Conservation (phyloP, 1,140 invertebrate species). For the Drosophila ananassae region DNA sequence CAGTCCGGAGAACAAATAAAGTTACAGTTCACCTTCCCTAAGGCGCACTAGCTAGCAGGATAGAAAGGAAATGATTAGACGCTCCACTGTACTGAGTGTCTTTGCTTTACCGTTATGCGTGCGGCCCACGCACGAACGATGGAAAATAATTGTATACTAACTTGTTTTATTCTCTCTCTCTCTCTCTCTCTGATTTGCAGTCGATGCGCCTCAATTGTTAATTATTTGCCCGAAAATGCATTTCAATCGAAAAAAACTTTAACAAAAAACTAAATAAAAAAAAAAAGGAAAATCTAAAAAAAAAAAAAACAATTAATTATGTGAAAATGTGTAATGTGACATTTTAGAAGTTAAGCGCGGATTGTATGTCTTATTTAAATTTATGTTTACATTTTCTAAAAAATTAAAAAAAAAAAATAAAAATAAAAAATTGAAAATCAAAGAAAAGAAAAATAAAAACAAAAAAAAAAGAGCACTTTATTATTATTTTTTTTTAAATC, state of each 20-base stretch:
- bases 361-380: constrained; percentile 77
- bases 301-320: constrained; percentile 43
- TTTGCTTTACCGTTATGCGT: too few species aligned
- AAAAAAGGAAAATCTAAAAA: constrained; percentile 19
- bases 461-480: constrained; percentile 13
- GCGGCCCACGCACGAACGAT: neutral
- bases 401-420: constrained; percentile 12
- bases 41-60: neutral
- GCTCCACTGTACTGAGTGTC: constrained; percentile 1
- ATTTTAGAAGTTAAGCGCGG: constrained; percentile 67
- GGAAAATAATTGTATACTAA: constrained; percentile 31
- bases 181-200: constrained; percentile 33
- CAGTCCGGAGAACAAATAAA: constrained; percentile 33
- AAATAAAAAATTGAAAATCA: constrained; percentile 27
- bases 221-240: constrained; percentile 62
- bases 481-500: neutral
- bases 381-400: constrained; percentile 59
- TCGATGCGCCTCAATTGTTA: constrained; percentile 47
- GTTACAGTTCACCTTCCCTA: neutral
- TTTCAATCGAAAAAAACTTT: constrained; percentile 38
- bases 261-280: constrained; percentile 29
- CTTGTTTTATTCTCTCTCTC: constrained; percentile 20
- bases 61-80: neutral
- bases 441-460: constrained; percentile 23
- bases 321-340: constrained; percentile 73